Evolutionary conservation across 2,888 invertebrate genomes (phyloP), one percentile per base, ranked within the genome.

Genomic region (Drosophila trichaetosa): DNA sequence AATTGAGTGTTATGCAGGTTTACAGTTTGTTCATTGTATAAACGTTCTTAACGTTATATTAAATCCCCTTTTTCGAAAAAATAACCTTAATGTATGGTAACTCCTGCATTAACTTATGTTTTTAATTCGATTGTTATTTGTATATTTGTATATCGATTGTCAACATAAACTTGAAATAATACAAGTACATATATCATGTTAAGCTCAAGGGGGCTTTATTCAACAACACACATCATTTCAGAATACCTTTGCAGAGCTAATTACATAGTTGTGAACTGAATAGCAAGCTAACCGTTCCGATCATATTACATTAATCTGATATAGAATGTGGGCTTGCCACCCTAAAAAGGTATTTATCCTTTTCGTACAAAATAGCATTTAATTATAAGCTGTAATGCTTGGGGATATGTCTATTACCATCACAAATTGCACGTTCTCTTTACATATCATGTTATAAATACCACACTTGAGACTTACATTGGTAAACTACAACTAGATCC

Each of bases 1-100:
- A 38, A 36, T 38, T 53, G 42, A 57, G 57, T 68, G 36, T 68
- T 68, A 68, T 79, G 51, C 67, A 56, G 48, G 21, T 48, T 60
- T 60, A 13, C 42, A 34, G 46, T 56, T 68, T 11, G 34, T 54
- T 42, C 53, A 8, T 33, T 29, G 18, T 24, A 8, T 4, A 27
- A 60, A 51, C 10, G 24, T 24, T 1, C 46, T 27, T 8, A 16
- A 16, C 2, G 0, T 8, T 24, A 46, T 18, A 6, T 27, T 16
- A 34, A 57, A 40, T 27, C 36, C 54, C 8, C 31, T 48, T 49
- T 21, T 29, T n/a, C 1, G 2, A 4, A 11, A 18, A 27, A 27
- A 29, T 7, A 38, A 13, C 7, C 34, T 57, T 51, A 74, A 75
- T 49, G 49, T 62, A 53, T 69, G 53, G 40, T 54, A 24, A 42